Evolutionary conservation across 2,113 vertebrate species (phyloP), one percentile per base, ranked within the genome.

Genomic region (Scalopus aquaticus): DNA sequence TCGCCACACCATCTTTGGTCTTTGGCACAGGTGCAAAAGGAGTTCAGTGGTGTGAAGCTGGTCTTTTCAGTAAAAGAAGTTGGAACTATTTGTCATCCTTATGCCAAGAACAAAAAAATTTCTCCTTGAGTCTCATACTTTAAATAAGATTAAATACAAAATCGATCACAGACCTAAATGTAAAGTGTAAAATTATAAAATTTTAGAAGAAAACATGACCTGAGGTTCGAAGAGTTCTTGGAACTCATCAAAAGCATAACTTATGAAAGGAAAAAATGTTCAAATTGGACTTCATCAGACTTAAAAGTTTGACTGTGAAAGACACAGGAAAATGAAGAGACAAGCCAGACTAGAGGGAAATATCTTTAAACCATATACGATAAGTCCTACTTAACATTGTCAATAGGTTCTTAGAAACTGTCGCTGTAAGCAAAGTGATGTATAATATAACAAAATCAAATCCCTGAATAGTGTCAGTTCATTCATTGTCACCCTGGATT

Each of bases 161-260:
- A 30, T 58, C n/a, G 4, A n/a, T 56, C 32, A n/a, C 62, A 67
- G 24, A 60, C 67, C 24, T 64, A 73, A 86, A 83, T 82, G 17
- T 87, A n/a, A 73, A 86, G 78, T 82, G 22, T 87, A 30, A 73
- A 88, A 80, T 26, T 74, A 22, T 67, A 76, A 81, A 80, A 62
- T 77, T 91, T 70, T 65, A 51, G 54, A 37, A 88, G 46, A 78
- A 80, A 60, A 65, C 2, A 54, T 70, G 56, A 76, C 42, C 3
- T 85, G 44, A 22, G 6, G 0, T 91, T 89, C 74, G 42, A 58
- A 67, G 39, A 73, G 32, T 78, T 91, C 26, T 81, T 89, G 4
- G 46, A 72, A 91, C 51, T 74, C 28, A 85, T n/a, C 16, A 56
- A 79, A 74, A 76, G 16, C 35, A 20, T 81, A 51, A 80, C 62